Evolutionary conservation across 1,140 invertebrate species (phyloP), one percentile per base, ranked within the genome.

Genomic region (Panulirus ornatus): DNA sequence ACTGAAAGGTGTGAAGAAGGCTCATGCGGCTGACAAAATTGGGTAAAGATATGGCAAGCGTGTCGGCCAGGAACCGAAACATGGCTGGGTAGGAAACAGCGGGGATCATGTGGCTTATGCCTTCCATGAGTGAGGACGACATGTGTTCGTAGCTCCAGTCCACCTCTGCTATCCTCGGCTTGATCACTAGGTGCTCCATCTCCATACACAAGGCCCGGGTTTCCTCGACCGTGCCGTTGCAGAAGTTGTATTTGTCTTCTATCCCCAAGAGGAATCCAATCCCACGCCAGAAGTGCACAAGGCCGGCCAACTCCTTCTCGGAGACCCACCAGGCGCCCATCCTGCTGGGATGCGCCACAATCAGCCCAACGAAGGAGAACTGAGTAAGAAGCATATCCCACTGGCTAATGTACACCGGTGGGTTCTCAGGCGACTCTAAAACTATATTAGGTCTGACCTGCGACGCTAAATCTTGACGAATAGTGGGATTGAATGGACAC

Each of bases 201-300:
- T 95, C 93, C 47, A 91, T 82, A n/a, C 93, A 93, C 5, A 95
- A 92, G 51, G 93, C 70, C 71, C 92, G 91, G 1, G 95, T 93
- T 40, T 94, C 94, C 30, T 93, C 92, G 47, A 95, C 91, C 42
- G 92, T 93, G 0, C 94, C 95, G 0, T 93, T 92, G 91, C 95
- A 96, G 40, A 96, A 94, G 92, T 96, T 96, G 90, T 94, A 95
- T 95, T 95, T 95, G 92, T 98, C 97, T 91, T 97, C 95, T 22
- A 98, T 96, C 1, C 97, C 97, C 71, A 98, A 94, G 92, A 97
- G 93, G 92, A 96, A 95, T 0, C 97, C 97, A 44, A 98, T 95
- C 0, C 97, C 96, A 66, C 95, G 95, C 97, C 97, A 98, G 92
- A 98, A 96, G 93, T 98, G 97, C 1, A 97, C 93, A 78, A 97